These are phyloP conservation scores for Dryococelus australis DNA, from an alignment of 2,888 invertebrate genomes.

Conservation along the genomic window DNA sequence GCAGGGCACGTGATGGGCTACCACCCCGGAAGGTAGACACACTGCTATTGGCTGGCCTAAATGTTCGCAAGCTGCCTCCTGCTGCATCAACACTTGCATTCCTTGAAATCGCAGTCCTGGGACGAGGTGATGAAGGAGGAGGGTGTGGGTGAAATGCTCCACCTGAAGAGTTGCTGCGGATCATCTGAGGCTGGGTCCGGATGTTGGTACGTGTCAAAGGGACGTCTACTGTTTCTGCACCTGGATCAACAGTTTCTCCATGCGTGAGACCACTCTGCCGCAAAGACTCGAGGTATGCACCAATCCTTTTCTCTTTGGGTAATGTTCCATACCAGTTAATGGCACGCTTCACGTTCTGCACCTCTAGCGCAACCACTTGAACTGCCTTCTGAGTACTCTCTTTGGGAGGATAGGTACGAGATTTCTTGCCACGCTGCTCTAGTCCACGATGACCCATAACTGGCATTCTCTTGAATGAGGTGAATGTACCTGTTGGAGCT, in stretches of 20 bases:
- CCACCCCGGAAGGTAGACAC: slow-evolving; percentile 51
- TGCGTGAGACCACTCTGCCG: slow-evolving; percentile 75
- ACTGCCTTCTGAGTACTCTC: slow-evolving; percentile 62
- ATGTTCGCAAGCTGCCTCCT: slow-evolving; percentile 45
- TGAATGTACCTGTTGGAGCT: slow-evolving; percentile 59
- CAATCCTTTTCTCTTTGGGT: slow-evolving; percentile 95
- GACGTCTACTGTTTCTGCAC: slow-evolving; percentile 62
- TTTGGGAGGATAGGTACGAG: slow-evolving; percentile 66
- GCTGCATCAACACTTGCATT: slow-evolving; percentile 38
- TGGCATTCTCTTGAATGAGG: slow-evolving; percentile 66
- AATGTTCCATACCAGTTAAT: slow-evolving; percentile 96
- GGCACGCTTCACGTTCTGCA: slow-evolving; percentile 93
- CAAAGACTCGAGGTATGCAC: slow-evolving; percentile 94
- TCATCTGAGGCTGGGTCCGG: slow-evolving; percentile 79
- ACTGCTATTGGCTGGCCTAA: slow-evolving; percentile 44
- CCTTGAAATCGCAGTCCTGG: slow-evolving; percentile 56
- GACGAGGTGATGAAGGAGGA: slow-evolving; percentile 54
- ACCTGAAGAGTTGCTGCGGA: slow-evolving; percentile 86
- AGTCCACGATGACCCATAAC: slow-evolving; percentile 68
- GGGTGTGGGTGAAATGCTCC: slow-evolving; percentile 58
- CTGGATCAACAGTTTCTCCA: slow-evolving; percentile 39
- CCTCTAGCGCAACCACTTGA: slow-evolving; percentile 91
- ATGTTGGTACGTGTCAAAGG: slow-evolving; percentile 69
- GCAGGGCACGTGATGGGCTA: slow-evolving; percentile 74
- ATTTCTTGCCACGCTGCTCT: slow-evolving; percentile 70